These are phyloP conservation scores for Polydrusus tereticollis DNA, from an alignment of 2,888 invertebrate species.

Conservation along the genomic window DNA sequence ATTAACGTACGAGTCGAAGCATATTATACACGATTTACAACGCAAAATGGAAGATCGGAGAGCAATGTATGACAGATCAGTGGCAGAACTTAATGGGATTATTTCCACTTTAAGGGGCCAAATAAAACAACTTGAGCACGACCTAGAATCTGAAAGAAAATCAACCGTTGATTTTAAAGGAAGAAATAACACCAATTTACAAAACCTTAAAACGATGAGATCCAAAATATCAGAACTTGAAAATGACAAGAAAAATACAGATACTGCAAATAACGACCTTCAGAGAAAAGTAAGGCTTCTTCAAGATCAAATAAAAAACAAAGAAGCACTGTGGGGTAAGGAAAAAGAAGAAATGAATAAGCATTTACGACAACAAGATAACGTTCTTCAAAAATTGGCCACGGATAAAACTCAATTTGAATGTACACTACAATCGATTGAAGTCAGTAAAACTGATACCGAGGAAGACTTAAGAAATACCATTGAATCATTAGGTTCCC, in stretches of 20 bases:
- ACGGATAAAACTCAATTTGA: slow-evolving; percentile 57
- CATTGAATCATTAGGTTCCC: slow-evolving; percentile 50
- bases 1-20: slow-evolving; percentile 54
- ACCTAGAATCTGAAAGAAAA: slow-evolving; percentile 59
- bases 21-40: slow-evolving; percentile 55
- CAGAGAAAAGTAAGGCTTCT: slow-evolving; percentile 58
- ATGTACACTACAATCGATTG: slow-evolving; percentile 55
- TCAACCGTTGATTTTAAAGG: slow-evolving; percentile 53
- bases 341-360: slow-evolving; percentile 62
- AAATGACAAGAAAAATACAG: slow-evolving; percentile 64
- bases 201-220: slow-evolving; percentile 66
- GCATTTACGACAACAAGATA: slow-evolving; percentile 59
- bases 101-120: slow-evolving; percentile 56
- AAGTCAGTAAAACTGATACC: slow-evolving; percentile 52
- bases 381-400: slow-evolving; percentile 59
- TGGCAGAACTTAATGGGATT: slow-evolving; percentile 55
- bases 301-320: slow-evolving; percentile 60
- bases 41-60: slow-evolving; percentile 59
- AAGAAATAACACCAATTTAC: slow-evolving; percentile 57
- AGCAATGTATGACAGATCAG: slow-evolving; percentile 53
- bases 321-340: slow-evolving; percentile 61
- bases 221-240: slow-evolving; percentile 67
- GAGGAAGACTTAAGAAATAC: slow-evolving; percentile 49
- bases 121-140: slow-evolving; percentile 58
- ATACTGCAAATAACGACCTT: slow-evolving; percentile 62